Conservation (phyloP, 2,797 vertebrate genomes). For the Syngnathus acus region DNA sequence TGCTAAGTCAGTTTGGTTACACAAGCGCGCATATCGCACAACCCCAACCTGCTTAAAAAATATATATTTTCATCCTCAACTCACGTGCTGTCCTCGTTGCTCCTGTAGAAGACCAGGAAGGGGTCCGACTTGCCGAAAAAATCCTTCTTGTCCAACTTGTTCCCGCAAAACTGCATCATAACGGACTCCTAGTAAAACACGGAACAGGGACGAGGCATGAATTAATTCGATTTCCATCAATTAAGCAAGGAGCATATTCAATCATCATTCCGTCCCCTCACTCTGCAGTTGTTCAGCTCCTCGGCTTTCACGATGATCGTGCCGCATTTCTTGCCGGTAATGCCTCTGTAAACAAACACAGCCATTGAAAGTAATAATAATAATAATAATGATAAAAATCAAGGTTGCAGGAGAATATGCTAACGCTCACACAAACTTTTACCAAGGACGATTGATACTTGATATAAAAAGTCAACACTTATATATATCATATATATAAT, state of each 20-base stretch:
- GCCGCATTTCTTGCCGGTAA: conserved; percentile 87
- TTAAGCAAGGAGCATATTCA: not conserved
- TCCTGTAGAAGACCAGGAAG: conserved; percentile 86
- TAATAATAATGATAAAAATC: not conserved
- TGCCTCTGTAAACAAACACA: conserved; percentile 73
- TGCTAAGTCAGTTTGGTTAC: not conserved
- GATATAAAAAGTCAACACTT: too few relatives aligned
- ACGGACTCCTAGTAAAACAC: conserved; percentile 77
- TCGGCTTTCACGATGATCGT: conserved; percentile 89
- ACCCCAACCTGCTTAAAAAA: not conserved
- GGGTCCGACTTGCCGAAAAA: conserved; percentile 93
- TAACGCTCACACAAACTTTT: too few relatives aligned
- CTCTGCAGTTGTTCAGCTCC: conserved; percentile 90
- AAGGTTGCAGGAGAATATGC: not conserved
- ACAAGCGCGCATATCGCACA: not conserved
- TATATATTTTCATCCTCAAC: conserved; percentile 27
- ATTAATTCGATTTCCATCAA: not conserved
- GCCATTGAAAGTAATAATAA: not conserved
- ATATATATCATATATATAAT: too few relatives aligned
- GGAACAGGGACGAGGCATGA: not conserved
- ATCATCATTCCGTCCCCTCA: conserved; percentile 58
- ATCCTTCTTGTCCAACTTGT: conserved; percentile 92
- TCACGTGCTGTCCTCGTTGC: conserved; percentile 91
- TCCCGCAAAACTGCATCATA: conserved; percentile 92
- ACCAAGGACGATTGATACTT: too few relatives aligned